Percentiles rank a stretch among this genome's conserved stretches.
Conservation (phyloP, 2,113 vertebrate species). For the pig (Sus scrofa) region DNA sequence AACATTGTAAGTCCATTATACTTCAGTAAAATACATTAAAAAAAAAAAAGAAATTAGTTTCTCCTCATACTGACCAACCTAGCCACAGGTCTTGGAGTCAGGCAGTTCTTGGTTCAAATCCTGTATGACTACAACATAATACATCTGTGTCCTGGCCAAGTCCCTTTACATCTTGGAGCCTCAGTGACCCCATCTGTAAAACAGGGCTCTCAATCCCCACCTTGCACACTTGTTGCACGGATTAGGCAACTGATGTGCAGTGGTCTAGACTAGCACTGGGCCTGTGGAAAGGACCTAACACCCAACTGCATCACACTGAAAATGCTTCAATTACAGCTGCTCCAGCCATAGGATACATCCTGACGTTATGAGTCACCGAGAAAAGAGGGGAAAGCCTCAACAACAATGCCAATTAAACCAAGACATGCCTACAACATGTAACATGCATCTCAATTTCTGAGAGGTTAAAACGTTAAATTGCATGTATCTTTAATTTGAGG, state of each 20-base stretch:
- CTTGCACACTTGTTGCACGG: neutral
- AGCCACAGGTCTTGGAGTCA: neutral
- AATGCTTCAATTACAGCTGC: neutral
- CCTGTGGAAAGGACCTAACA: neutral
- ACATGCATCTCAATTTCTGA: neutral
- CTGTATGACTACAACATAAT: neutral
- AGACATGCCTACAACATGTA: neutral
- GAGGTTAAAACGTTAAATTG: neutral
- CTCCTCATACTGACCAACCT: neutral
- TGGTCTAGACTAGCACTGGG: neutral
- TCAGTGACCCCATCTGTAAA: constrained; percentile 7
- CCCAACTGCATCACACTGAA: neutral
- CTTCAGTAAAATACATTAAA: neutral
- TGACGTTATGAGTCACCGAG: neutral
- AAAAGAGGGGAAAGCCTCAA: neutral
- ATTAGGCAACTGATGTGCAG: neutral
- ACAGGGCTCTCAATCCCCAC: neutral
- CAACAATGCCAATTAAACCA: neutral
- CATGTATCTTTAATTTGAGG: neutral
- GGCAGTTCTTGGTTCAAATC: neutral
- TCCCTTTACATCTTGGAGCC: neutral
- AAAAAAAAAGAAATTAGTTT: neutral
- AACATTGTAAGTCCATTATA: neutral
- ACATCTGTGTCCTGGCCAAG: neutral
- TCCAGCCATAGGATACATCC: neutral